Conservation (phyloP, 53 echinoderm and acorn worm species). For the Henricia sp. region DNA sequence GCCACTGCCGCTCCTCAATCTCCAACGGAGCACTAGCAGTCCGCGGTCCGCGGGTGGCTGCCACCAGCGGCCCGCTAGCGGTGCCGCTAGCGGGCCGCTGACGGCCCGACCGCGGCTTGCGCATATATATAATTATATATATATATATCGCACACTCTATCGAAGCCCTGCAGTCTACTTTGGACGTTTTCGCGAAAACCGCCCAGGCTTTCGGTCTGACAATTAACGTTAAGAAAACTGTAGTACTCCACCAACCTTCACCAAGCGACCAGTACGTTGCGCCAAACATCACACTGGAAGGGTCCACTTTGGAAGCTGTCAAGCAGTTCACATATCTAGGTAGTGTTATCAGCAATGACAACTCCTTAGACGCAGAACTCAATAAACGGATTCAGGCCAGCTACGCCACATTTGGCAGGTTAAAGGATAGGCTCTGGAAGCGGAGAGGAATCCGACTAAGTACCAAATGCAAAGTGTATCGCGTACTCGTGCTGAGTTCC, state of each 20-base stretch:
- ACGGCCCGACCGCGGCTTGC: too few species aligned
- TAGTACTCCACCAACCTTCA: background rate
- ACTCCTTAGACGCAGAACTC: conserved; percentile 16
- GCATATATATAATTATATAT: too few species aligned
- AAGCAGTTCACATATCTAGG: conserved; percentile 28
- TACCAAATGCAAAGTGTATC: conserved; percentile 44
- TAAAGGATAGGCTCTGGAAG: conserved; percentile 59
- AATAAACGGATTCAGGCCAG: conserved; percentile 43
- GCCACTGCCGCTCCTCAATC: too few species aligned
- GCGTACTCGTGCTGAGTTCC: conserved; percentile 23
- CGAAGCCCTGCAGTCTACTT: background rate
- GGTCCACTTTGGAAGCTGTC: background rate
- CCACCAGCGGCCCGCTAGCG: too few species aligned
- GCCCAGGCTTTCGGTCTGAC: conserved; percentile 25
- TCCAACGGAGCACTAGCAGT: too few species aligned
- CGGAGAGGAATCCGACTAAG: conserved; percentile 34
- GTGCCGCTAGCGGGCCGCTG: too few species aligned
- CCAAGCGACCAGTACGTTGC: background rate
- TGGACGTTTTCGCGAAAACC: conserved; percentile 2
- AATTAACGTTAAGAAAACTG: conserved; percentile 15
- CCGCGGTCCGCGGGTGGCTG: too few species aligned
- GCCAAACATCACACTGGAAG: background rate
- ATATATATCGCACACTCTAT: conserved; percentile 10
- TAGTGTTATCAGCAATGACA: conserved; percentile 6
- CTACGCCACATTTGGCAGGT: conserved; percentile 23